A percentile compares a stretch with the other conserved stretches of the same genome.
These are phyloP conservation scores for Lepidocyrtinus sp. DNA, from an alignment of 2,888 invertebrate genomes.

Conservation along the genomic window DNA sequence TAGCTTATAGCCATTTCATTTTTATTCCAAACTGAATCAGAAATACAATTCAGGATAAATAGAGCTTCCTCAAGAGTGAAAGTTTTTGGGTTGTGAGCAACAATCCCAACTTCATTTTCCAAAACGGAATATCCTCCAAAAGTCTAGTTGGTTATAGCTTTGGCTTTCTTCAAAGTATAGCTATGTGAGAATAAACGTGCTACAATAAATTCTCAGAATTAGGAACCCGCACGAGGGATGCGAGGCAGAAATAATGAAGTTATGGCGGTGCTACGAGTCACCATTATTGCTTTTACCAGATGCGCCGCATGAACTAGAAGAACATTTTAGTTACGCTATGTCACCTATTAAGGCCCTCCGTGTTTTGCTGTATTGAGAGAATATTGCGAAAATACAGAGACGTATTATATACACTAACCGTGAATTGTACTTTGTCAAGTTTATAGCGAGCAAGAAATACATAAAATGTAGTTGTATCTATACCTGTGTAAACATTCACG, in stretches of 20 bases:
- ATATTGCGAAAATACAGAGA: not conserved
- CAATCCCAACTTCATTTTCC: slow-evolving; percentile 47
- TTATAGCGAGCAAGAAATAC: no score
- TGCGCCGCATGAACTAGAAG: slow-evolving; percentile 44
- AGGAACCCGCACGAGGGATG: slow-evolving; percentile 30
- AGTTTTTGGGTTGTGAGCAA: slow-evolving; percentile 30
- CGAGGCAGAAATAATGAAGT: slow-evolving; percentile 48
- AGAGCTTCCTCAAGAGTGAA: not conserved
- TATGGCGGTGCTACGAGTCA: slow-evolving; percentile 35
- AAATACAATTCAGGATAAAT: slow-evolving; percentile 5
- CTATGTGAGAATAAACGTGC: not conserved
- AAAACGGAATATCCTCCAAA: slow-evolving; percentile 2
- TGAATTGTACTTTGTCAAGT: no score
- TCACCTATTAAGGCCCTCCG: not conserved
- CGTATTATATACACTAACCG: no score
- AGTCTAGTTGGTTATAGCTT: not conserved
- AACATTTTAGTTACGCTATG: slow-evolving; percentile 26
- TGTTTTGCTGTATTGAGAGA: not conserved
- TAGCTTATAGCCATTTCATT: not conserved
- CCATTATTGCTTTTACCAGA: slow-evolving; percentile 48
- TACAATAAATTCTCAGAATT: slow-evolving; percentile 48
- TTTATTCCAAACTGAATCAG: not conserved
- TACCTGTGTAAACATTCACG: not conserved
- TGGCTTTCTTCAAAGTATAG: not conserved
- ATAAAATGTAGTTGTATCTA: no score